Percentiles rank a stretch among this genome's conserved stretches.
These are phyloP conservation scores for Scatophagus argus DNA, from an alignment of 2,113 vertebrate species.

Conservation along the genomic window DNA sequence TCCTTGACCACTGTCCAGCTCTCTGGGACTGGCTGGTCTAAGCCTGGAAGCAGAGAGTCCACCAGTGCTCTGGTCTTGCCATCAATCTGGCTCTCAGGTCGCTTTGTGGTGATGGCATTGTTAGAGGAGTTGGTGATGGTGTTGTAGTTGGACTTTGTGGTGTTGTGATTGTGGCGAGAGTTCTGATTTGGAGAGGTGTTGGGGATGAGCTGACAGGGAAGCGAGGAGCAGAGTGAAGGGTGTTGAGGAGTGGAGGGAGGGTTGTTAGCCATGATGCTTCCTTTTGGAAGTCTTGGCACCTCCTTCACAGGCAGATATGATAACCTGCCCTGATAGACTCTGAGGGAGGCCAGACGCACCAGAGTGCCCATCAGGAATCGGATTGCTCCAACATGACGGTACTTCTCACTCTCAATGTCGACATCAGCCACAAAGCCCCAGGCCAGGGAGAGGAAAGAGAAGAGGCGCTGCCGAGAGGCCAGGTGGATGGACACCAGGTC, in stretches of 20 bases:
- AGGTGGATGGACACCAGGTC: conserved; percentile 89
- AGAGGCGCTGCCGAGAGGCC: conserved; percentile 82
- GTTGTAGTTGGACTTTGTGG: conserved; percentile 62
- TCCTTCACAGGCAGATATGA: conserved; percentile 86
- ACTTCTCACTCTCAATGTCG: conserved; percentile 95
- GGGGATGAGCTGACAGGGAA: conserved; percentile 62
- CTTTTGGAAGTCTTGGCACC: conserved; percentile 30
- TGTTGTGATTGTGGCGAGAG: conserved; percentile 33
- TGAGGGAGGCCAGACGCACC: conserved; percentile 85
- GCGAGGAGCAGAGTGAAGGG: conserved; percentile 60
- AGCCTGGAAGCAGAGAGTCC: conserved; percentile 85
- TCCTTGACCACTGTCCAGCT: conserved; percentile 90
- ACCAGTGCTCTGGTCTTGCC: conserved; percentile 43
- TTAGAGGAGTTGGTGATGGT: conserved; percentile 25
- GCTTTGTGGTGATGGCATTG: conserved; percentile 36
- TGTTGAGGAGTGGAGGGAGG: conserved; percentile 51
- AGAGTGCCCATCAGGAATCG: conserved; percentile 93
- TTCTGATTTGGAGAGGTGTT: conserved; percentile 33
- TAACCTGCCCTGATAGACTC: conserved; percentile 86
- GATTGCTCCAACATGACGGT: conserved; percentile 88
- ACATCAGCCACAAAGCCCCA: conserved; percentile 97
- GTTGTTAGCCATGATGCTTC: conserved; percentile 8
- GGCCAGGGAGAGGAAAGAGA: conserved; percentile 90
- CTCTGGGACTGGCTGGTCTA: conserved; percentile 88
- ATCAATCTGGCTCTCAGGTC: conserved; percentile 30